phyloP scores from a whole-genome alignment of 1,140 invertebrate genomes.

The Lasioglossum baleicum region DNA sequence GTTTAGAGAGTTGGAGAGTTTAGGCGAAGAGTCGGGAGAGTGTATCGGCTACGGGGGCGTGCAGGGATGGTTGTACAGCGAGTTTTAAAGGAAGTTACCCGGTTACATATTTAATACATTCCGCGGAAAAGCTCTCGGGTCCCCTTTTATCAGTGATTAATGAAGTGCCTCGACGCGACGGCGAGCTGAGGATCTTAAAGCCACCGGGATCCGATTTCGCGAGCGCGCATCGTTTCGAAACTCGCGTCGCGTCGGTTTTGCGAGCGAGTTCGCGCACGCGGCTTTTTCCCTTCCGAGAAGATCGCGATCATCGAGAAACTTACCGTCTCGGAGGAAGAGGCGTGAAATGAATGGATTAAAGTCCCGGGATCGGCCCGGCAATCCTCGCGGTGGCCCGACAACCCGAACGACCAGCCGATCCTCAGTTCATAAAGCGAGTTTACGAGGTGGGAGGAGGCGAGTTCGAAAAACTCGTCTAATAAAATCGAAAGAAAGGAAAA shows the following conservation, averaged over 20 bases:
- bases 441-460: neutral
- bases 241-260: no score
- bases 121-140: neutral
- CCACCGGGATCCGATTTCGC: neutral
- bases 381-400: neutral
- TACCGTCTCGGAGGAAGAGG: neutral
- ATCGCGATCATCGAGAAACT: neutral
- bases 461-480: neutral
- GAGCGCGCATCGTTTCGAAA: neutral
- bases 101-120: neutral
- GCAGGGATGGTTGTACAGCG: neutral
- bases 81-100: neutral
- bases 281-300: neutral
- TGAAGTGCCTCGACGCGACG: neutral
- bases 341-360: slow-evolving; percentile 43
- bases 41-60: neutral
- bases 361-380: neutral
- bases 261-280: no score
- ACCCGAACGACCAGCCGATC: slow-evolving; percentile 13
- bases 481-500: neutral
- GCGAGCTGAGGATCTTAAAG: neutral
- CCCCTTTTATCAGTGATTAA: neutral
- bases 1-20: neutral
- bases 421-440: slow-evolving; percentile 27
- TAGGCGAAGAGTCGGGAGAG: neutral